These are phyloP conservation scores for Papilio helenus DNA, from an alignment of 1,140 invertebrate species.

Conservation along the genomic window DNA sequence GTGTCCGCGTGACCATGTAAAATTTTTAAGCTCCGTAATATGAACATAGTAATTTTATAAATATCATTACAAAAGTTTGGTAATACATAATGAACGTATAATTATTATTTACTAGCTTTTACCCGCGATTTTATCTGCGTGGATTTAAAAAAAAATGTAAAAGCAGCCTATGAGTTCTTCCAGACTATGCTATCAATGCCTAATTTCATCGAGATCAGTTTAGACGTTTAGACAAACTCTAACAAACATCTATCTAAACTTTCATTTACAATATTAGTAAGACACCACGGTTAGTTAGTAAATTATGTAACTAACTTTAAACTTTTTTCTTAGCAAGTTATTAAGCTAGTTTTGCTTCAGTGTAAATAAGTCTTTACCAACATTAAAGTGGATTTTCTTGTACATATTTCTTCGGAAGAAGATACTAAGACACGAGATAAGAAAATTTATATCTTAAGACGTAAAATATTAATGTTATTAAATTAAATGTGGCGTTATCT, in stretches of 20 bases:
- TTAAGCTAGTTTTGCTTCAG: not conserved
- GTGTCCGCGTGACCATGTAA: not conserved
- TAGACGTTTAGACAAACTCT: too few relatives aligned
- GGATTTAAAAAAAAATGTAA: too few relatives aligned
- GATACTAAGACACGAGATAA: slow-evolving; percentile 20
- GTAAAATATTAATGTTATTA: slow-evolving; percentile 2
- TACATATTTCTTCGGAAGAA: slow-evolving; percentile 9
- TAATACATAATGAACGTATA: too few relatives aligned
- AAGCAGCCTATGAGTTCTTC: too few relatives aligned
- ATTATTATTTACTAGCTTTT: too few relatives aligned
- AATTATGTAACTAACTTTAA: not conserved
- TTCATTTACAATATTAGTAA: too few relatives aligned
- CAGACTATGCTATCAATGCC: too few relatives aligned
- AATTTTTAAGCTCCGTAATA: not conserved
- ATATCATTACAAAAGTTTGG: not conserved
- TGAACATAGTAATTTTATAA: not conserved
- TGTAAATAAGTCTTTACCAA: slow-evolving; percentile 1
- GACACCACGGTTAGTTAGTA: not conserved
- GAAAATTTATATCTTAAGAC: slow-evolving; percentile 1
- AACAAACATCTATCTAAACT: too few relatives aligned
- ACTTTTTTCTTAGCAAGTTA: not conserved
- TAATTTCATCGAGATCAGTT: too few relatives aligned
- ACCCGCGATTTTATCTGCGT: too few relatives aligned
- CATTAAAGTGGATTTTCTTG: slow-evolving; percentile 11
- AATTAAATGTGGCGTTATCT: slow-evolving; percentile 1